Conservation (phyloP, 1,140 invertebrate genomes). For the Calliopsis andreniformis region DNA sequence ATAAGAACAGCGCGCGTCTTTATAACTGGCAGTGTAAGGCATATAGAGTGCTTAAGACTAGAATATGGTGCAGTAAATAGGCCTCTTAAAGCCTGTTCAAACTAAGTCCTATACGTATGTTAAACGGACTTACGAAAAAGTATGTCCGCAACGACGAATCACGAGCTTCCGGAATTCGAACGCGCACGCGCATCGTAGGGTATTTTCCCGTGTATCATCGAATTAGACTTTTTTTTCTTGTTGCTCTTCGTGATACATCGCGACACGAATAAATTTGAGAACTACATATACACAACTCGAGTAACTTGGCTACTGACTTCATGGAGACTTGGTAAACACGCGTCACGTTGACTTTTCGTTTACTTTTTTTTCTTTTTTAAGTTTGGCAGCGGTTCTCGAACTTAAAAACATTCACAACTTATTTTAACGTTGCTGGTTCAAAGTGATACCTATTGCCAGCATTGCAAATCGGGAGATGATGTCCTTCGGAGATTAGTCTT, state of each 20-base stretch:
- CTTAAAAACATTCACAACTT: conserved; percentile 51
- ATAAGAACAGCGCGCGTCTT: conserved; percentile 66
- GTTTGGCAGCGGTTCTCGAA: conserved; percentile 51
- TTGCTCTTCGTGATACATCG: neutral
- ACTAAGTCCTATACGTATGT: conserved; percentile 54
- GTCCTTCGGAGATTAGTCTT: no score
- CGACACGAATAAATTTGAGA: conserved; percentile 37
- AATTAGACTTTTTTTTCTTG: neutral
- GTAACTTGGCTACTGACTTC: conserved; percentile 59
- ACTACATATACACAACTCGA: conserved; percentile 23
- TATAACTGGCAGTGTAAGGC: conserved; percentile 69
- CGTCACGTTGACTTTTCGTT: conserved; percentile 33
- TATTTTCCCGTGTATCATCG: no score
- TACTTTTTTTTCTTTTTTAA: neutral
- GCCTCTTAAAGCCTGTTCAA: conserved; percentile 59
- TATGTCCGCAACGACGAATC: conserved; percentile 24
- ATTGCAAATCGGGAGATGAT: no score
- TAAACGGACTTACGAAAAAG: conserved; percentile 55
- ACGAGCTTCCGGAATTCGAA: conserved; percentile 16
- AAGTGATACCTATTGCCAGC: no score
- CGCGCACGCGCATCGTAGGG: no score
- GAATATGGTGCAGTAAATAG: conserved; percentile 68
- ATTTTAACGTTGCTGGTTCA: conserved; percentile 24
- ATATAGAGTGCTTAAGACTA: conserved; percentile 69
- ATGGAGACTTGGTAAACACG: conserved; percentile 57